Evolutionary conservation across 2,113 vertebrate species (phyloP).

Genomic region (Neotoma lepida): DNA sequence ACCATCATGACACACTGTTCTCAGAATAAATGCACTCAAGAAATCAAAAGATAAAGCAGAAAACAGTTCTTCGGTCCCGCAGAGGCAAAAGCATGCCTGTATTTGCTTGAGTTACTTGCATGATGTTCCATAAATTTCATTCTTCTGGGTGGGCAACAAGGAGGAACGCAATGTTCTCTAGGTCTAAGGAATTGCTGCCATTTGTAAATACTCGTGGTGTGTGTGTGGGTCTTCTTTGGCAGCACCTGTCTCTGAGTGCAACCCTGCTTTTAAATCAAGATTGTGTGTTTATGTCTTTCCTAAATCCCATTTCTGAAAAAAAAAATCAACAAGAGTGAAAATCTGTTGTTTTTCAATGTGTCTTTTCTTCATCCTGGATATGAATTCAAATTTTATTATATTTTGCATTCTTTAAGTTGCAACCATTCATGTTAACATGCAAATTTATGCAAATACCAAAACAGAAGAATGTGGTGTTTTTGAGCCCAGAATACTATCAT

Average conservation of each 20-base stretch:
- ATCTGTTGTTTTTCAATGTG: constrained; percentile 75
- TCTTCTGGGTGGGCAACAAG: constrained; percentile 5
- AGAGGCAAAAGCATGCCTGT: not conserved
- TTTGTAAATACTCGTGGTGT: not conserved
- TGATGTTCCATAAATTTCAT: not conserved
- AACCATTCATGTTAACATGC: constrained; percentile 75
- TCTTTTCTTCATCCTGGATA: constrained; percentile 75
- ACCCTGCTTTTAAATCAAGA: not conserved
- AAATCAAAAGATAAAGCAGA: not conserved
- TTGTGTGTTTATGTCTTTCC: constrained; percentile 68
- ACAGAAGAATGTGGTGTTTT: constrained; percentile 77
- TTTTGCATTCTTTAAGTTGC: constrained; percentile 76
- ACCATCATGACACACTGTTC: not conserved
- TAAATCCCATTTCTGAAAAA: constrained; percentile 69
- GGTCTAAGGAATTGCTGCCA: constrained; percentile 32
- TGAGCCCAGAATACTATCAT: constrained; percentile 61
- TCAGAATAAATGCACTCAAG: not conserved
- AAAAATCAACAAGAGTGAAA: constrained; percentile 63
- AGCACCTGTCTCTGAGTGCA: not conserved
- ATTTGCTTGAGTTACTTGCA: not conserved
- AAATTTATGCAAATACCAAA: constrained; percentile 79
- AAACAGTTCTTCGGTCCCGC: not conserved
- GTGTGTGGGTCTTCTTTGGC: not conserved
- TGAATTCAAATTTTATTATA: constrained; percentile 74
- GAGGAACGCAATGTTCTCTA: not conserved